Evolutionary conservation across 2,888 invertebrate genomes (phyloP).

Genomic region (Eupsilia transversa): DNA sequence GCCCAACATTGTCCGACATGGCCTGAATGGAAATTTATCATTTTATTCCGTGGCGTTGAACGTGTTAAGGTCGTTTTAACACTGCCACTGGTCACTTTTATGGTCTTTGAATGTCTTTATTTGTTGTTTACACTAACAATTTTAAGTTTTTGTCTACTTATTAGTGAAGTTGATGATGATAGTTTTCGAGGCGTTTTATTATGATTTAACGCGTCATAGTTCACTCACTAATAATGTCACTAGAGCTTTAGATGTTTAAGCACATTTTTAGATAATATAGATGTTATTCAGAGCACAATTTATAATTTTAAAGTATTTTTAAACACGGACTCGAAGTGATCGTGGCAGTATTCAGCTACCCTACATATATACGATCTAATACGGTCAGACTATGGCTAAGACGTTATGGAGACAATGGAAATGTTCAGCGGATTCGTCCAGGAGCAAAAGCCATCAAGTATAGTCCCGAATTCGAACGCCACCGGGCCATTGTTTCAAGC

Average conservation of each 20-base stretch:
- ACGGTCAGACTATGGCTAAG: no score
- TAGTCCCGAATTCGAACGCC: no score
- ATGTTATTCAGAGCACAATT: not conserved
- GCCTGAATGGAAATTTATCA: no score
- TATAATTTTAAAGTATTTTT: conserved; percentile 8
- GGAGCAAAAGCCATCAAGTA: no score
- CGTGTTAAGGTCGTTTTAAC: not conserved
- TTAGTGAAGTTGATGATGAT: no score
- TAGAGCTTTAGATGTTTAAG: not conserved
- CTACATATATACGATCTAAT: no score
- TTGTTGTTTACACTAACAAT: not conserved
- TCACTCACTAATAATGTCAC: not conserved
- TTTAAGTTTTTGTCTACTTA: not conserved
- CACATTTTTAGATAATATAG: not conserved
- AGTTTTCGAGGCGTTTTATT: not conserved
- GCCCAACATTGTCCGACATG: no score
- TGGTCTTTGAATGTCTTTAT: not conserved
- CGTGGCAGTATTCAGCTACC: no score
- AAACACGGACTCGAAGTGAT: conserved; percentile 4
- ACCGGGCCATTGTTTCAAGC: no score
- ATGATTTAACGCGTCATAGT: not conserved
- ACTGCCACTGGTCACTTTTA: not conserved
- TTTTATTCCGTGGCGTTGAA: no score
- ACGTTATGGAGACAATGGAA: no score
- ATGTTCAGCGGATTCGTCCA: no score